These are phyloP conservation scores for Pecten maximus DNA, from an alignment of 2,888 invertebrate species.

Conservation along the genomic window DNA sequence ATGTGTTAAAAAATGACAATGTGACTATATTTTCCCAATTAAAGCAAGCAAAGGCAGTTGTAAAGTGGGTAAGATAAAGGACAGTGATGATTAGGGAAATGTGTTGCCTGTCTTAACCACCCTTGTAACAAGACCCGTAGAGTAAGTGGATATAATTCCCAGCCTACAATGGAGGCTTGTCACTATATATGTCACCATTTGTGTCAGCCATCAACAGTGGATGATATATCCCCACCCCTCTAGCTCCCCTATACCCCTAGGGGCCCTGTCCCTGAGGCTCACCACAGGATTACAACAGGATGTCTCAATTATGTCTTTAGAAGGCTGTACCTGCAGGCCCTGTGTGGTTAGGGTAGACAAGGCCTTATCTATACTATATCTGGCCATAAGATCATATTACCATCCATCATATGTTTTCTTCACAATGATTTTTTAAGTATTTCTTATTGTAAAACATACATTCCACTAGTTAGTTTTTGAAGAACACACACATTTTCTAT, in stretches of 20 bases:
- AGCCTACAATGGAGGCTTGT: background rate
- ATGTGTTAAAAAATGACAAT: too few species aligned
- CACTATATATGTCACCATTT: background rate
- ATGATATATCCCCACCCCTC: constrained; percentile 24
- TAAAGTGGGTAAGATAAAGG: too few species aligned
- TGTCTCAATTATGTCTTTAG: background rate
- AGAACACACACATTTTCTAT: too few species aligned
- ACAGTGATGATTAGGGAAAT: too few species aligned
- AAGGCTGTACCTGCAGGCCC: background rate
- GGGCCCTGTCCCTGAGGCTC: constrained; percentile 21
- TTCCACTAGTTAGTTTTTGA: too few species aligned
- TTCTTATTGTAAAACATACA: too few species aligned
- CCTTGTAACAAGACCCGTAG: background rate
- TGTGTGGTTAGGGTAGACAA: background rate
- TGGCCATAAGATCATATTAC: background rate
- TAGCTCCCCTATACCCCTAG: background rate
- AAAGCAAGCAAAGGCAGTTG: too few species aligned
- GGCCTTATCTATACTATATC: background rate
- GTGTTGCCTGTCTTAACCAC: background rate
- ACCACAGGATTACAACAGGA: background rate
- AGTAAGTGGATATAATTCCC: background rate
- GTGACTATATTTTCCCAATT: too few species aligned
- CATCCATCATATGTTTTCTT: background rate
- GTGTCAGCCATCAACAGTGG: background rate
- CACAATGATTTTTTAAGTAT: background rate